Evolutionary conservation across 2,113 vertebrate genomes (phyloP).

Genomic region (Rissa tridactyla): DNA sequence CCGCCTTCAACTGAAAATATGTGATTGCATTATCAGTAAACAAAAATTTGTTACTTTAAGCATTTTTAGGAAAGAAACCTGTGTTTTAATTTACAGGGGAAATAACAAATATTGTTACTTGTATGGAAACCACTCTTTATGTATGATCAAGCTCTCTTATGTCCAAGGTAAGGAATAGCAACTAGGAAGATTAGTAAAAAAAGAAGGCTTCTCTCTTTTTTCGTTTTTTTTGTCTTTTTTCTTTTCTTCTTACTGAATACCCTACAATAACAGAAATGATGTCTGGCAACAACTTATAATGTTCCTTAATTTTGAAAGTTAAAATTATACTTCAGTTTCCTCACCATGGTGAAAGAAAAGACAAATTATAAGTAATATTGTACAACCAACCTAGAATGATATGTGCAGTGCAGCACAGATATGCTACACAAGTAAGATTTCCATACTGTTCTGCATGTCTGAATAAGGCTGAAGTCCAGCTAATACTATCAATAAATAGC

Average conservation of each 20-base stretch:
- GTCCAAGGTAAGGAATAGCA: neutral
- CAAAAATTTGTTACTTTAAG: neutral
- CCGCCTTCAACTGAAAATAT: neutral
- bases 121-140: neutral
- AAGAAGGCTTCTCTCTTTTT: fast-evolving
- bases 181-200: neutral
- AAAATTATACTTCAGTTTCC: neutral
- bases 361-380: neutral
- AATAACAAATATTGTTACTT: neutral
- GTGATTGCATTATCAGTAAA: neutral
- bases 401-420: neutral
- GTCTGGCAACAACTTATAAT: neutral
- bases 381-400: neutral
- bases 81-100: neutral
- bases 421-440: neutral
- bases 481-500: neutral
- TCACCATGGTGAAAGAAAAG: neutral
- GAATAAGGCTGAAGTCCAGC: neutral
- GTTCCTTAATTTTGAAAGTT: neutral
- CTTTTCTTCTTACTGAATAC: neutral
- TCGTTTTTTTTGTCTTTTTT: no score
- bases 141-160: neutral
- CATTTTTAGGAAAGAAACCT: neutral
- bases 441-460: neutral
- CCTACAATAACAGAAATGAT: neutral